phyloP scores from a whole-genome alignment of 2,113 vertebrate species.

The Ammodytes marinus region DNA sequence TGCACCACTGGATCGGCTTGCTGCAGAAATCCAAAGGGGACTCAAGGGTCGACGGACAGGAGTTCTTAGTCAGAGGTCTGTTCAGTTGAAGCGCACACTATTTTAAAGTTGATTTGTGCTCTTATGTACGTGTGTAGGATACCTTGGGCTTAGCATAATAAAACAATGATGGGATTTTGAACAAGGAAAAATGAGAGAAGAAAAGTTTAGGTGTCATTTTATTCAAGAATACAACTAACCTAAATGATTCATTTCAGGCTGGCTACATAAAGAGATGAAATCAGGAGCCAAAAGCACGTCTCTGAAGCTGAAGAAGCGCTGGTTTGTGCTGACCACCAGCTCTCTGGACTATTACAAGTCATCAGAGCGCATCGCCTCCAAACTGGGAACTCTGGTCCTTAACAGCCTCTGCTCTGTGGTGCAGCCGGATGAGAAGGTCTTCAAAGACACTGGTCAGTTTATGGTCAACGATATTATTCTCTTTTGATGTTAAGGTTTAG shows the following conservation, averaged over 20 bases:
- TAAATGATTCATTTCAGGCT: conserved; percentile 80
- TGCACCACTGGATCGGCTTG: conserved; percentile 97
- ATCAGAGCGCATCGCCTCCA: conserved; percentile 88
- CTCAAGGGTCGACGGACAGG: conserved; percentile 90
- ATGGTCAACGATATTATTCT: neutral
- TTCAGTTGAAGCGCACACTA: neutral
- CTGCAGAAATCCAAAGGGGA: conserved; percentile 94
- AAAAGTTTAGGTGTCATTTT: neutral
- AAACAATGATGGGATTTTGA: neutral
- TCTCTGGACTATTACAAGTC: conserved; percentile 94
- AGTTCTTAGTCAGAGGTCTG: conserved; percentile 93
- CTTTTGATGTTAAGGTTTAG: neutral
- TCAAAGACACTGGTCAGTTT: conserved; percentile 91
- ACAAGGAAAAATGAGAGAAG: too few relatives aligned
- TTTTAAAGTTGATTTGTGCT: neutral
- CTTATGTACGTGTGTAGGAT: neutral
- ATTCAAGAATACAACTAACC: neutral
- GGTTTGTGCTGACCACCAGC: conserved; percentile 93
- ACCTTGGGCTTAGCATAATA: neutral
- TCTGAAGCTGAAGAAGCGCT: conserved; percentile 94
- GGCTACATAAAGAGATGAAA: conserved; percentile 94
- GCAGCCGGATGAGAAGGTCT: conserved; percentile 92
- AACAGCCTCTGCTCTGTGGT: conserved; percentile 93
- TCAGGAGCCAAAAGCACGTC: conserved; percentile 89
- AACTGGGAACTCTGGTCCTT: conserved; percentile 93